Base-by-base conservation (phyloP, 2,888 invertebrate species). In the Euzophera pinguis region DNA sequence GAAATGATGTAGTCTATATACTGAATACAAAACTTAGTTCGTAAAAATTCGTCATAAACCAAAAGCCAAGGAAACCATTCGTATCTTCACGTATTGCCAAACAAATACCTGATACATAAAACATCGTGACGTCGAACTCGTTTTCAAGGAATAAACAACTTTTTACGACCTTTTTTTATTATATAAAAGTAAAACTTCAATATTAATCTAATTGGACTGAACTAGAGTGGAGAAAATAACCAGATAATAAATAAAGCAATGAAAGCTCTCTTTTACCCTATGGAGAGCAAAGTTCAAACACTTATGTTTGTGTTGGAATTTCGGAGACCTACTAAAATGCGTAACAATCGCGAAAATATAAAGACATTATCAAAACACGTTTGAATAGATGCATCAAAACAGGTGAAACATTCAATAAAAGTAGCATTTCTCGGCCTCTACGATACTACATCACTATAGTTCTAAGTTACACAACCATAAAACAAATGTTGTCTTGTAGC, bases 401-500 rank as follows among this genome's bases (percentile, higher is more conserved):
- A 39, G 10, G 14, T 0, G 7, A 39, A 16, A 16, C 16, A 39
- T 39, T 16, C n/a, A n/a, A n/a, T 13, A 39, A 39, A 13, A 39
- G 16, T 43, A 12, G 5, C 5, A 22, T 22, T 10, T 12, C 13
- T 38, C 13, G 3, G 17, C 16, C 17, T 41, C 1, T 16, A 22
- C 22, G n/a, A 14, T n/a, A 22, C 41, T 41, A 27, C 42, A 43
- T 43, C 42, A 27, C 27, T 47, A 16, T 43, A 14, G 34, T 17
- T 5, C 47, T 5, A 32, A 35, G 47, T 17, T 37, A 34, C 7
- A 17, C 13, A 32, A 3, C 32, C 45, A 45, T 45, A 45, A 47
- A 47, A 45, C 47, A 47, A 47, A 16, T 35, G 47, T 47, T 47
- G 47, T 45, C n/a, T 27, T 9, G 37, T 35, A 35, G 35, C 34